Conservation (phyloP, 2,113 vertebrate species). For the Heterotis niloticus region DNA sequence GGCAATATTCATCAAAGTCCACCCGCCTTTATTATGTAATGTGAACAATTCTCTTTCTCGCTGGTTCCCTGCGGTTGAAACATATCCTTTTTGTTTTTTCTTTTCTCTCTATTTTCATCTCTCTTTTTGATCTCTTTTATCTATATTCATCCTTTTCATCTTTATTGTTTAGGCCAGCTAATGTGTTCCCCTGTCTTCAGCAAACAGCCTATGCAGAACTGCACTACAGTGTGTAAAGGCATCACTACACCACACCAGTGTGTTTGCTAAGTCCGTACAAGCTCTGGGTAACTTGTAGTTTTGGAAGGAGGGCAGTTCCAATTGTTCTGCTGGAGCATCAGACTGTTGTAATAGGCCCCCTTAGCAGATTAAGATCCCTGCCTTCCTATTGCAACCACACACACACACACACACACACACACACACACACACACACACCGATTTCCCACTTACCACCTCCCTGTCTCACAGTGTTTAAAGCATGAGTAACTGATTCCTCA, state of each 20-base stretch:
- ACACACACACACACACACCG: neutral
- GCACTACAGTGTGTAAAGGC: neutral
- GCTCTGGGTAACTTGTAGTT: neutral
- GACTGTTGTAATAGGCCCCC: neutral
- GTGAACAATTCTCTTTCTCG: neutral
- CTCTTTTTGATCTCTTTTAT: constrained; percentile 16
- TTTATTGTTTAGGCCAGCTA: neutral
- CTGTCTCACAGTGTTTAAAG: neutral
- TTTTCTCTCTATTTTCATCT: neutral
- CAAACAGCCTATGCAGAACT: neutral
- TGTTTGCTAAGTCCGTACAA: neutral
- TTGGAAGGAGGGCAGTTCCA: neutral
- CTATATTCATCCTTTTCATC: constrained; percentile 14
- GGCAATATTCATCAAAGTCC: neutral
- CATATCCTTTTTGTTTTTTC: neutral
- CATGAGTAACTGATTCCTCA: neutral
- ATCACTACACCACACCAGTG: neutral
- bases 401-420: neutral
- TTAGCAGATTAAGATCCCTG: neutral
- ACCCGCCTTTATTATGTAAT: neutral
- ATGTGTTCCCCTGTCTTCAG: neutral
- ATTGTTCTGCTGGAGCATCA: neutral
- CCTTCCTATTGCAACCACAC: neutral
- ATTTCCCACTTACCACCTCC: neutral
- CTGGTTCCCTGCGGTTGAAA: neutral